A percentile compares a stretch with the other conserved stretches of the same genome.
These are phyloP conservation scores for Chiroxiphia lanceolata DNA, from an alignment of 2,797 vertebrate genomes.

Conservation along the genomic window DNA sequence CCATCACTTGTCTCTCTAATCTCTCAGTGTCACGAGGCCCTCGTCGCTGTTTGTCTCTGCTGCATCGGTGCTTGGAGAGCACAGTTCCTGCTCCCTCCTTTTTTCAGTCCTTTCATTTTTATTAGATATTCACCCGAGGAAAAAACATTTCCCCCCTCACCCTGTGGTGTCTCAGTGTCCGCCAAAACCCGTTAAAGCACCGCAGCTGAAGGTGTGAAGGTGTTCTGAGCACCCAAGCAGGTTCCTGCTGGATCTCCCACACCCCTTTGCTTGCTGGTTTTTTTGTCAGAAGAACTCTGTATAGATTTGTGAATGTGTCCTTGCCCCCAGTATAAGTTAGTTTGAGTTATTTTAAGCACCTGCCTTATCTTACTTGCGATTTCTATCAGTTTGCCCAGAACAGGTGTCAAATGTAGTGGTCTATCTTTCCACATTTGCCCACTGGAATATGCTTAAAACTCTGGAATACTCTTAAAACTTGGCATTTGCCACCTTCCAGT, in stretches of 20 bases:
- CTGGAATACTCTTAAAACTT: neutral
- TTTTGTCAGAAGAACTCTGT: neutral
- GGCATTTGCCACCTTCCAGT: neutral
- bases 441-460: neutral
- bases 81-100: neutral
- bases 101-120: neutral
- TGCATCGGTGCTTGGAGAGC: neutral
- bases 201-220: neutral
- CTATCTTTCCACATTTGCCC: neutral
- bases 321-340: accelerated
- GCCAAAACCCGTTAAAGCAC: neutral
- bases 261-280: neutral
- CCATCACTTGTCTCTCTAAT: neutral
- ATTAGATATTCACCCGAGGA: neutral
- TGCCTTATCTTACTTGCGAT: neutral
- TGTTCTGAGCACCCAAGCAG: neutral
- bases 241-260: neutral
- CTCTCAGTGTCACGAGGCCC: neutral
- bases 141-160: neutral
- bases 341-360: neutral
- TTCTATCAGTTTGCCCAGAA: neutral
- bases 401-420: neutral
- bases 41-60: neutral
- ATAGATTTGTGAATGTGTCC: neutral
- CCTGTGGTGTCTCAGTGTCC: neutral